These are phyloP conservation scores for Linurgus olivaceus DNA, from an alignment of 2,797 vertebrate species.

Conservation along the genomic window DNA sequence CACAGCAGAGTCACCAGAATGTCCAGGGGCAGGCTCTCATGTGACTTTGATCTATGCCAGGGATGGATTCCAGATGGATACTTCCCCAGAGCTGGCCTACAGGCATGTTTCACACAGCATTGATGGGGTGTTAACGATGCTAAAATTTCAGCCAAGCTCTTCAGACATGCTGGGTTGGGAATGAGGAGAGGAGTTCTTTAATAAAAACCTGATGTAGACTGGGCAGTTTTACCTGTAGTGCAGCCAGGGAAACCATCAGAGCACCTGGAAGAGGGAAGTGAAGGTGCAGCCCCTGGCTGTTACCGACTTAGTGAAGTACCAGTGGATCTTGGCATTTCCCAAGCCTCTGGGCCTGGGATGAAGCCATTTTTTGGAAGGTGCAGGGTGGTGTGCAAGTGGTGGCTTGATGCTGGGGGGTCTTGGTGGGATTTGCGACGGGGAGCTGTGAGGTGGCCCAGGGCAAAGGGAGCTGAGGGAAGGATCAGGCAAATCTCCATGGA, in stretches of 20 bases:
- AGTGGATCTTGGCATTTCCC: neutral
- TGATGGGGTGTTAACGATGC: constrained; percentile 62
- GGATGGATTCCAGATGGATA: constrained; percentile 56
- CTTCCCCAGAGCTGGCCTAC: neutral
- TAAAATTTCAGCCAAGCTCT: constrained; percentile 28
- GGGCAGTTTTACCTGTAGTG: neutral
- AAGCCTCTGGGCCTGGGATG: neutral
- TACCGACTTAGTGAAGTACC: neutral
- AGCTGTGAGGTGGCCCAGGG: rapidly evolving
- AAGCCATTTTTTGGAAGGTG: neutral
- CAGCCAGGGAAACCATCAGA: neutral
- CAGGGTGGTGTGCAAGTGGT: rapidly evolving
- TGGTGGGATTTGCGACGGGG: neutral
- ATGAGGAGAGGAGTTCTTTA: neutral
- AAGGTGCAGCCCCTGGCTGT: neutral
- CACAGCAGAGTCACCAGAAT: neutral
- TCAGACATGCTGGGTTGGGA: neutral
- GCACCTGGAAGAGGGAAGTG: neutral
- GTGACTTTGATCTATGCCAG: constrained; percentile 42
- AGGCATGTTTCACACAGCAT: constrained; percentile 1
- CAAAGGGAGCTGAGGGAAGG: neutral
- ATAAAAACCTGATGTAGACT: neutral
- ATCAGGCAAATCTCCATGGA: neutral
- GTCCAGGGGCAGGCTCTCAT: neutral
- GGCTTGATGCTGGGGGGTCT: neutral